Evolutionary conservation across 2,113 vertebrate species (phyloP).

Genomic region (Echinops telfairi): DNA sequence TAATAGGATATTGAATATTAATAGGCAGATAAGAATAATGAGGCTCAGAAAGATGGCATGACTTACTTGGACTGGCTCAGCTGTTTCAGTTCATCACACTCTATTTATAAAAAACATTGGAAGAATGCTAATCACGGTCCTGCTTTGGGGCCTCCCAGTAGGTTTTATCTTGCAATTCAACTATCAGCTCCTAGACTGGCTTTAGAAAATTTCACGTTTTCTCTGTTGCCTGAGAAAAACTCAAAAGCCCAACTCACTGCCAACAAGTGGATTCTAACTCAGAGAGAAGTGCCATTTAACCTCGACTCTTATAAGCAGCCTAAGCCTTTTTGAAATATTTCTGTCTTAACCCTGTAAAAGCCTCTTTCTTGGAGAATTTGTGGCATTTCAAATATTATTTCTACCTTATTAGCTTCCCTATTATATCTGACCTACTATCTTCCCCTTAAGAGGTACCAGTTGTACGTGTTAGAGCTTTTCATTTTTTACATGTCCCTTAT

Average conservation of each 20-base stretch:
- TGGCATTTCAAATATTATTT: conserved; percentile 24
- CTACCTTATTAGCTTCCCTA: no score
- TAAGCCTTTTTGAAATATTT: neutral
- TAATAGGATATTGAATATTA: no score
- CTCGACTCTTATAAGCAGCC: neutral
- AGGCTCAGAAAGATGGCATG: no score
- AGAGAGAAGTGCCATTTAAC: neutral
- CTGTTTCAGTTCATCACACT: no score
- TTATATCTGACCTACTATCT: neutral
- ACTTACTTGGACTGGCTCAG: no score
- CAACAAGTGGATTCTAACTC: no score
- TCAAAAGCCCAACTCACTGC: no score
- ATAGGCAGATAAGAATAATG: no score
- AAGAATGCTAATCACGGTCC: neutral
- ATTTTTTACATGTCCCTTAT: neutral
- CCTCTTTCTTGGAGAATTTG: neutral
- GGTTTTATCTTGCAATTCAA: neutral
- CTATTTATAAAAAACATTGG: no score
- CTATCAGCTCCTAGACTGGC: neutral
- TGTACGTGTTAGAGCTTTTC: neutral
- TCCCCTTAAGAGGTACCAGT: neutral
- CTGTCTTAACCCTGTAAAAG: neutral
- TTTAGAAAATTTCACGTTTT: conserved; percentile 25
- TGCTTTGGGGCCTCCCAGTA: neutral
- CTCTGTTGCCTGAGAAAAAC: neutral